phyloP scores from a whole-genome alignment of 2,797 vertebrate species.

The Mallotus villosus region DNA sequence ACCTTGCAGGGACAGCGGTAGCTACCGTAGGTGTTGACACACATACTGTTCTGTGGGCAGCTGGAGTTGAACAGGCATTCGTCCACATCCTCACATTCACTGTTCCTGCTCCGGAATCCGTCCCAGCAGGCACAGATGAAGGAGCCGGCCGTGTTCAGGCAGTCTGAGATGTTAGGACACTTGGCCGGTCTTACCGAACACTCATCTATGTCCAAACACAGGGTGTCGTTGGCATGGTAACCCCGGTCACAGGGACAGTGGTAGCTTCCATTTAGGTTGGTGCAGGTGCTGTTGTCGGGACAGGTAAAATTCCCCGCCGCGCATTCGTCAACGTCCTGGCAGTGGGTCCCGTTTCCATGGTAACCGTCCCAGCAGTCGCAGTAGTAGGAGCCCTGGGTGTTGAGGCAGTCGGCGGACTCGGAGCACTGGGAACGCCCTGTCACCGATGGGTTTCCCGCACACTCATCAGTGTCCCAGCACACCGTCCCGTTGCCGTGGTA shows the following conservation, averaged over 20 bases:
- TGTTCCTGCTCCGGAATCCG: conserved; percentile 70
- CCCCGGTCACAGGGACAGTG: conserved; percentile 72
- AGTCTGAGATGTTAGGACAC: conserved; percentile 73
- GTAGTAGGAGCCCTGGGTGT: conserved; percentile 75
- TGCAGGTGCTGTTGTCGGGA: conserved; percentile 70
- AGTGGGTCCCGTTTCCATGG: conserved; percentile 66
- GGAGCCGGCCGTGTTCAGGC: conserved; percentile 72
- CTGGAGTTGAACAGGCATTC: conserved; percentile 70
- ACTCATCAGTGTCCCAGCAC: conserved; percentile 80
- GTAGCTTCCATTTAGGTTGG: conserved; percentile 72
- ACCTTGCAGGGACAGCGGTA: conserved; percentile 70
- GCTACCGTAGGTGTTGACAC: conserved; percentile 71
- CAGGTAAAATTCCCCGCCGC: conserved; percentile 65
- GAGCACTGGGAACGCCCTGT: conserved; percentile 54
- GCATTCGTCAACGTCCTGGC: conserved; percentile 79
- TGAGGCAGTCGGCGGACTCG: conserved; percentile 69
- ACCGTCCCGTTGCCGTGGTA: conserved; percentile 73
- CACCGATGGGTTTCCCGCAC: conserved; percentile 26
- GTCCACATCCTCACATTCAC: conserved; percentile 70
- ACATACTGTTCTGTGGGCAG: conserved; percentile 73
- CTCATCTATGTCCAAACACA: conserved; percentile 69
- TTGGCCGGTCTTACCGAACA: conserved; percentile 47
- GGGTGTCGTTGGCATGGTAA: conserved; percentile 62
- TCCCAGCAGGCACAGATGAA: conserved; percentile 73
- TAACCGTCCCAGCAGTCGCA: conserved; percentile 80